These are phyloP conservation scores for Falco novaeseelandiae DNA, from an alignment of 2,797 vertebrate species.

Conservation along the genomic window DNA sequence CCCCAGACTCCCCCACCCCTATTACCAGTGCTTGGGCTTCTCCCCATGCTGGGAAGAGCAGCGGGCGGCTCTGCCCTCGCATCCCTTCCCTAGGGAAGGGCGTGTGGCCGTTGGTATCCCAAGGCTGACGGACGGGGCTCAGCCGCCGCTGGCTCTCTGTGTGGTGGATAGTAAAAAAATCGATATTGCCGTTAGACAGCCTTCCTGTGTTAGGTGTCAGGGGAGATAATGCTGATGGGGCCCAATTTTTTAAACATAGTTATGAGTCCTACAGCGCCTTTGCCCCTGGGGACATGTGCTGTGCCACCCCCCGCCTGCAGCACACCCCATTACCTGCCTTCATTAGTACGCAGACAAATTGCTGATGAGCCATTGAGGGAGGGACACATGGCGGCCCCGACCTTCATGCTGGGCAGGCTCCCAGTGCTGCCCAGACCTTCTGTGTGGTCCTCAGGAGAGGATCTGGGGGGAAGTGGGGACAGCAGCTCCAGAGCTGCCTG, in stretches of 20 bases:
- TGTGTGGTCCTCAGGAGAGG: accelerated
- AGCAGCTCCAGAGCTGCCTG: not conserved
- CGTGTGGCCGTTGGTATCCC: accelerated
- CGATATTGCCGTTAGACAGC: not conserved
- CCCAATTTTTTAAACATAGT: not conserved
- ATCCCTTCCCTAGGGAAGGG: not conserved
- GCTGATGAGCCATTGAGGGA: not conserved
- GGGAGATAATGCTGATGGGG: accelerated
- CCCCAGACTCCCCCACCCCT: too few relatives aligned
- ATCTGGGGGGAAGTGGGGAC: not conserved
- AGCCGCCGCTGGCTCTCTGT: not conserved
- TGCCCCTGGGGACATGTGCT: not conserved
- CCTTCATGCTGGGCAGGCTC: not conserved
- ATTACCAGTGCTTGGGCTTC: not conserved
- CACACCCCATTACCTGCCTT: not conserved
- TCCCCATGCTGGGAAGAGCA: accelerated
- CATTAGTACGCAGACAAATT: not conserved
- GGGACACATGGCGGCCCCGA: accelerated
- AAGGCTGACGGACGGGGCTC: not conserved
- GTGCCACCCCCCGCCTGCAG: not conserved
- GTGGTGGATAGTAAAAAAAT: not conserved
- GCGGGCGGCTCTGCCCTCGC: not conserved
- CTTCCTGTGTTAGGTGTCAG: not conserved
- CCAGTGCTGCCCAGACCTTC: not conserved
- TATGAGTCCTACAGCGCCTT: not conserved